These are phyloP conservation scores for Amblyornis subalaris DNA, from an alignment of 2,113 vertebrate species.

Conservation along the genomic window DNA sequence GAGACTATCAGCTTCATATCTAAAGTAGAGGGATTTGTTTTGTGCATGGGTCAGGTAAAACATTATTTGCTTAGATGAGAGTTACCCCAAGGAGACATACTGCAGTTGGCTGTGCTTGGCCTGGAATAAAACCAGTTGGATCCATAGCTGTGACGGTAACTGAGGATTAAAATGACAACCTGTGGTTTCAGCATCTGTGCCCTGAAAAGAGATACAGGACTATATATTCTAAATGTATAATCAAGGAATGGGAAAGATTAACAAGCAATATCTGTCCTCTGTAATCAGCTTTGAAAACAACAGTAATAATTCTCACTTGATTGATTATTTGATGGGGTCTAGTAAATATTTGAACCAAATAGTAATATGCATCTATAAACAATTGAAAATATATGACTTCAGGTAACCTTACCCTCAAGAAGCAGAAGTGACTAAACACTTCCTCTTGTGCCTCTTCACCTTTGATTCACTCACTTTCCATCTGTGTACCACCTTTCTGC, in stretches of 20 bases:
- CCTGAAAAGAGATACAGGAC: neutral
- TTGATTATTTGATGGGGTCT: neutral
- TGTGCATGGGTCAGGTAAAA: neutral
- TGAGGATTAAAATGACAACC: conserved; percentile 58
- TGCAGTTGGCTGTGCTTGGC: conserved; percentile 20
- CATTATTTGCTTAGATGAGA: neutral
- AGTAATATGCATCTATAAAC: neutral
- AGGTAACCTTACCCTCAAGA: neutral
- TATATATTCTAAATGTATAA: conserved; percentile 23
- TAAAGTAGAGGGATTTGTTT: neutral
- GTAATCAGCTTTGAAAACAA: conserved; percentile 40
- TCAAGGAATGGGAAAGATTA: conserved; percentile 52
- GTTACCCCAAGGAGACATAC: neutral
- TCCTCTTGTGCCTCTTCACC: neutral
- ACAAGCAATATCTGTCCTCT: conserved; percentile 9
- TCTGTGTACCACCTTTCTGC: neutral
- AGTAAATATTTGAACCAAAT: neutral
- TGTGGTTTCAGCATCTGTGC: conserved; percentile 62
- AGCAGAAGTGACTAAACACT: neutral
- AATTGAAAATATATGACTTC: neutral
- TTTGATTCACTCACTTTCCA: neutral
- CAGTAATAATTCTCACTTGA: neutral
- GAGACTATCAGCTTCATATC: neutral
- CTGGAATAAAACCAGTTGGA: conserved; percentile 44
- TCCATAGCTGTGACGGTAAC: conserved; percentile 41